These are phyloP conservation scores for Florisuga fusca DNA, from an alignment of 2,797 vertebrate genomes.

Conservation along the genomic window DNA sequence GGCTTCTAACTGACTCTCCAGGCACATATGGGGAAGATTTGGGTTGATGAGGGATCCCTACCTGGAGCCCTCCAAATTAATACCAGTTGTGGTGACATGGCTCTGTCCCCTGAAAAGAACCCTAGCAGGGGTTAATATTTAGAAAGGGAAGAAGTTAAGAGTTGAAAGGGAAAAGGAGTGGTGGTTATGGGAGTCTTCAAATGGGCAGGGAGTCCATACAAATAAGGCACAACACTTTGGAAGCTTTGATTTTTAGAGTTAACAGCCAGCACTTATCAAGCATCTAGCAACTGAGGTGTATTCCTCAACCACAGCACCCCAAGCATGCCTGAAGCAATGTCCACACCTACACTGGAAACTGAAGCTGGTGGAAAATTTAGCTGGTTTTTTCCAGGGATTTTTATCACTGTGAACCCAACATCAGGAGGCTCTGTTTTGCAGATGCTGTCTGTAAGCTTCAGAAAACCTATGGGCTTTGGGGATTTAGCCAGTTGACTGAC, in stretches of 20 bases:
- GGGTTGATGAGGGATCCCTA: background rate
- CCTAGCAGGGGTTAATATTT: background rate
- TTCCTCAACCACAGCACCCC: background rate
- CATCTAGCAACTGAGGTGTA: fast-evolving
- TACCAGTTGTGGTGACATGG: background rate
- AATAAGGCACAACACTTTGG: background rate
- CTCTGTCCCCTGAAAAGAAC: background rate
- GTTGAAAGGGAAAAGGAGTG: background rate
- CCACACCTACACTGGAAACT: background rate
- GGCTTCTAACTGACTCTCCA: background rate
- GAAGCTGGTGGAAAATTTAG: background rate
- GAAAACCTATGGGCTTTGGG: background rate
- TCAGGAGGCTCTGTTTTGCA: background rate
- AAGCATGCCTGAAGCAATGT: background rate
- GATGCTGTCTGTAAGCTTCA: background rate
- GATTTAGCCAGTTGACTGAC: background rate
- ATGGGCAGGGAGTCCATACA: background rate
- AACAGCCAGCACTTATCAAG: background rate
- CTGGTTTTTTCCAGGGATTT: background rate
- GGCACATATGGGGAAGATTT: background rate
- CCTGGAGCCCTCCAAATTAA: background rate
- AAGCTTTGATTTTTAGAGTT: background rate
- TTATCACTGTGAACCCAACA: background rate
- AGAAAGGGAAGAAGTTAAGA: background rate
- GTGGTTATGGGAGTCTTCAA: background rate